Evolutionary conservation across 2,113 vertebrate genomes (phyloP).

Genomic region (Lichenostomus cassidix): DNA sequence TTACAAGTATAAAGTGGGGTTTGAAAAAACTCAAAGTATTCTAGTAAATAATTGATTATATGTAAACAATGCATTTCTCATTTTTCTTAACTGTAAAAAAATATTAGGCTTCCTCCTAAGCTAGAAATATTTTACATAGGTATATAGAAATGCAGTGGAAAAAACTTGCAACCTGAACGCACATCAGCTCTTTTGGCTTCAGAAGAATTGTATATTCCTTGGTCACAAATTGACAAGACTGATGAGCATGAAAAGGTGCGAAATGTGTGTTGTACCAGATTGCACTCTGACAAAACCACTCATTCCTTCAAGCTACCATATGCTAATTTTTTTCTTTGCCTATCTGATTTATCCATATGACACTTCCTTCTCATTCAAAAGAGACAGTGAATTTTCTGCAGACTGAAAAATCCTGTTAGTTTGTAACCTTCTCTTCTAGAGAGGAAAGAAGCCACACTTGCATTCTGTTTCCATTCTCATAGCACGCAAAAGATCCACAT

Average conservation of each 20-base stretch:
- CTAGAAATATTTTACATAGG: neutral
- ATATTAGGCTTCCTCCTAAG: neutral
- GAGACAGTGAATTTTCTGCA: neutral
- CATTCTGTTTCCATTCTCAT: neutral
- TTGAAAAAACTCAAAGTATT: neutral
- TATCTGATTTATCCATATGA: neutral
- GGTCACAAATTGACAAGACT: neutral
- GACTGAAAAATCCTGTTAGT: neutral
- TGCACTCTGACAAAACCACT: neutral
- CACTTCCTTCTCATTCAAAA: neutral
- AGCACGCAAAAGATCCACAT: rapidly evolving
- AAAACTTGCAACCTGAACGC: neutral
- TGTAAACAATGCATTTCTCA: neutral
- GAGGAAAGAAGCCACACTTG: neutral
- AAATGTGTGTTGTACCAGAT: neutral
- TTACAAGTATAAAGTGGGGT: neutral
- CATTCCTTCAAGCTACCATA: neutral
- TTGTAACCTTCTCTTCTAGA: neutral
- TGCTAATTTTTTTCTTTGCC: neutral
- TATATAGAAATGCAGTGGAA: neutral
- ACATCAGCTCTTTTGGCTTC: neutral
- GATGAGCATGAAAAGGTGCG: neutral
- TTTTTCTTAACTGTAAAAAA: neutral
- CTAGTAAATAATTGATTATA: neutral
- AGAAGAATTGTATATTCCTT: neutral